These are phyloP conservation scores for Anastatus disparis DNA, from an alignment of 1,140 invertebrate species.

Conservation along the genomic window DNA sequence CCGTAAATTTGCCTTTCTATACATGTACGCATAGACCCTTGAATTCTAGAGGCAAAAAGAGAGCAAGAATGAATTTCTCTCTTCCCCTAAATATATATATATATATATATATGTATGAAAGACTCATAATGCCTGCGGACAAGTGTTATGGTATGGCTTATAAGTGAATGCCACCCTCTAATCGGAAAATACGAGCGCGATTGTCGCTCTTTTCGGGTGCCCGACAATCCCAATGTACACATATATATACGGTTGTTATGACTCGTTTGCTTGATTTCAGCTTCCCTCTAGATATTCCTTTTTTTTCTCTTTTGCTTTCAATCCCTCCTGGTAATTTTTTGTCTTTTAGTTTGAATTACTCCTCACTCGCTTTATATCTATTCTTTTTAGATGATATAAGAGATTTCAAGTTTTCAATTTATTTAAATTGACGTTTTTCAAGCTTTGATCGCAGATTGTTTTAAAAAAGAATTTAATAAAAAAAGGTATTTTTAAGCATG, in stretches of 20 bases:
- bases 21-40: too few species aligned
- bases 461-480: too few species aligned
- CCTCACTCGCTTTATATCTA: background rate
- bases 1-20: conserved; percentile 64
- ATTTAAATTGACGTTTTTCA: background rate
- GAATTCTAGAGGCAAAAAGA: conserved; percentile 13
- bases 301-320: conserved; percentile 17
- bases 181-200: conserved; percentile 67
- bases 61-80: background rate
- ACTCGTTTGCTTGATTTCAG: background rate
- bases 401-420: conserved; percentile 7
- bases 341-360: background rate
- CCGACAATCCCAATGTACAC: background rate
- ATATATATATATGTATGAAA: too few species aligned
- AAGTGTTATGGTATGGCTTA: conserved; percentile 68
- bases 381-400: background rate
- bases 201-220: conserved; percentile 58
- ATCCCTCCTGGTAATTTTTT: background rate
- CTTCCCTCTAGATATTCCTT: background rate
- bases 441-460: too few species aligned
- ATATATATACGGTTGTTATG: too few species aligned
- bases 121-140: conserved; percentile 64
- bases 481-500: too few species aligned
- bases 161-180: conserved; percentile 68
- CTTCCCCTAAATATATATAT: too few species aligned